These are phyloP conservation scores for Coendou prehensilis DNA, from an alignment of 2,797 vertebrate species.

Conservation along the genomic window DNA sequence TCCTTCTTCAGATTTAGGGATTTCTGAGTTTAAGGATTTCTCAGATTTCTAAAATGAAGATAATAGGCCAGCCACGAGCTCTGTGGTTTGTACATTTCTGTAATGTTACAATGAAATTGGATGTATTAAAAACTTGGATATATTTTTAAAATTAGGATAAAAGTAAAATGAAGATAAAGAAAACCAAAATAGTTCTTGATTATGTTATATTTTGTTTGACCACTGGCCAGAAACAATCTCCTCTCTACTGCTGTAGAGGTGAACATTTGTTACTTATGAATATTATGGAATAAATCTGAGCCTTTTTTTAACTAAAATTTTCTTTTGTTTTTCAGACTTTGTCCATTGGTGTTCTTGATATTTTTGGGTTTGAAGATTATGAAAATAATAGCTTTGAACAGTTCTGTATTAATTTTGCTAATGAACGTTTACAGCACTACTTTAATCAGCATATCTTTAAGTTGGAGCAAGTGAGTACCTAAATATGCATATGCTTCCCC, in stretches of 20 bases:
- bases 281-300: constrained; percentile 57
- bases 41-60: constrained; percentile 36
- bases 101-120: neutral
- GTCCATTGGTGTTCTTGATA: constrained; percentile 98
- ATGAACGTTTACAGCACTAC: constrained; percentile 98
- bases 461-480: constrained; percentile 94
- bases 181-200: constrained; percentile 30
- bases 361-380: constrained; percentile 99
- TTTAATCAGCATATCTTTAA: constrained; percentile 99
- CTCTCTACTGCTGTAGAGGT: neutral
- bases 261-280: constrained; percentile 59
- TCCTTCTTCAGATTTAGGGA: neutral
- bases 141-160: constrained; percentile 52
- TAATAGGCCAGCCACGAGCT: neutral
- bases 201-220: constrained; percentile 51
- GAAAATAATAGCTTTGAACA: constrained; percentile 99
- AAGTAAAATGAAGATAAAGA: constrained; percentile 44
- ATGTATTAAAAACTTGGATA: neutral
- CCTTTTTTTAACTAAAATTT: constrained; percentile 56
- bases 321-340: constrained; percentile 92
- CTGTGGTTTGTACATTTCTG: constrained; percentile 5
- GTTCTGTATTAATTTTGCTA: constrained; percentile 99
- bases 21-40: constrained; percentile 23
- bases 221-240: neutral
- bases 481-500: neutral